A percentile compares a stretch with the other conserved stretches of the same genome.
Evolutionary conservation across 2,888 invertebrate species (phyloP).

Genomic region (Rhaphigaster nebulosa): DNA sequence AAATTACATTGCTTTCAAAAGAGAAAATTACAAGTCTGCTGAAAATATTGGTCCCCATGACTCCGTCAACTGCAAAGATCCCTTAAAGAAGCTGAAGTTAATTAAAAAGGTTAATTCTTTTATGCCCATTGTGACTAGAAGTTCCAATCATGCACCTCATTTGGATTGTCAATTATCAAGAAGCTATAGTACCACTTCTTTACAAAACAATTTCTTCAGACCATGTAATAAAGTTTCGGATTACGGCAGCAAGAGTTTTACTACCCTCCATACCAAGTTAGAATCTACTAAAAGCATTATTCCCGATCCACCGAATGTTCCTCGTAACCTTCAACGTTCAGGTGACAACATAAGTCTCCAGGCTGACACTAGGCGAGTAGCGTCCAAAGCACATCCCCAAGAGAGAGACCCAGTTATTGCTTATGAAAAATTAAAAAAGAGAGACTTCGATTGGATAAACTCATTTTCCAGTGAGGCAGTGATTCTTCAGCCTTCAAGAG

Average conservation of each 20-base stretch:
- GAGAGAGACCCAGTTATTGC: not conserved
- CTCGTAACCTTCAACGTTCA: not conserved
- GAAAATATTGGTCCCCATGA: not conserved
- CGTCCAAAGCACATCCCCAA: not conserved
- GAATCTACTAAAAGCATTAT: not conserved
- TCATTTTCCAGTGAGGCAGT: conserved; percentile 45
- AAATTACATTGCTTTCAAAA: not conserved
- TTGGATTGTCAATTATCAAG: not conserved
- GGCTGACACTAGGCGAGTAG: not conserved
- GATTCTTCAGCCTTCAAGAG: conserved; percentile 30
- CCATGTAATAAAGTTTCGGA: not conserved
- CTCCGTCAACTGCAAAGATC: not conserved
- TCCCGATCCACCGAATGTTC: not conserved
- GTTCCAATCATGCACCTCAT: not conserved
- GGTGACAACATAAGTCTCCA: not conserved
- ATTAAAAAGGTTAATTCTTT: not conserved
- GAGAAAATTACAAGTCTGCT: not conserved
- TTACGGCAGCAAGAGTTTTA: not conserved
- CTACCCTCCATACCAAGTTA: not conserved
- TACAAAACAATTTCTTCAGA: not conserved
- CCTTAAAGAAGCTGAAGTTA: not conserved
- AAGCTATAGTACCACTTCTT: not conserved
- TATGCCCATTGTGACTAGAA: not conserved
- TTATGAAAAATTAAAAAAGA: not conserved
- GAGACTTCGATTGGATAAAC: not conserved